Evolutionary conservation across 2,797 vertebrate genomes (phyloP), one percentile per base, ranked within the genome.

Genomic region (Somateria mollissima): DNA sequence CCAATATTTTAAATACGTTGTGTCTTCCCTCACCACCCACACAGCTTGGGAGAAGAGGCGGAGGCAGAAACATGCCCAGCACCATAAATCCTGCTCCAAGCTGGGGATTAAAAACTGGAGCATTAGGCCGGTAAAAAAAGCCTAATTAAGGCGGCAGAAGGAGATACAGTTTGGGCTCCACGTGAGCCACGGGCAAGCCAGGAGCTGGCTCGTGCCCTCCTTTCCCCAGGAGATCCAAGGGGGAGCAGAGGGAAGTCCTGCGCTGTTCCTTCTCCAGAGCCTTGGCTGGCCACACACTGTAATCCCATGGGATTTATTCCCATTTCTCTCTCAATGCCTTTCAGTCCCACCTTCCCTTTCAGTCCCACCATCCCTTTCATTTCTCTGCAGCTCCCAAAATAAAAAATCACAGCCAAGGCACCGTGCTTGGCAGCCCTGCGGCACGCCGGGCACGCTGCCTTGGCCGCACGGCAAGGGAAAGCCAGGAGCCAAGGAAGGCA

Each of bases 381-480:
- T 47, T 73, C 74, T 45, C 41, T 4, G 28, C 14, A 37, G 60
- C 37, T 62, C 27, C 60, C 49, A 24, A 27, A 51, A 22, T 11
- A 47, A 47, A 81, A 84, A 87, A 12, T 22, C 57, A 24, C 51
- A 81, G 53, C 0, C 2, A 58, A 70, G 57, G 24, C 36, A 81
- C 66, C 71, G 30, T 0, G 8, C 0, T 62, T 84, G 83, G 51
- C 65, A 87, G 56, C 70, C 25, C 60, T 41, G 20, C 30, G 13
- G 27, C 27, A 13, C 5, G 2, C 11, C 28, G 60, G 43, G 34
- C 21, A 82, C 41, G 36, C 0, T 3, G 49, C 56, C n/a, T 47
- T 0, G 2, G 41, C 41, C 4, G 0, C n/a, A 6, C 7, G 21
- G 65, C 6, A 2, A 37, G 41, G 32, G 8, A 14, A 84, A 60